These are phyloP conservation scores for Tauraco erythrolophus DNA, from an alignment of 2,113 vertebrate species.

Conservation along the genomic window DNA sequence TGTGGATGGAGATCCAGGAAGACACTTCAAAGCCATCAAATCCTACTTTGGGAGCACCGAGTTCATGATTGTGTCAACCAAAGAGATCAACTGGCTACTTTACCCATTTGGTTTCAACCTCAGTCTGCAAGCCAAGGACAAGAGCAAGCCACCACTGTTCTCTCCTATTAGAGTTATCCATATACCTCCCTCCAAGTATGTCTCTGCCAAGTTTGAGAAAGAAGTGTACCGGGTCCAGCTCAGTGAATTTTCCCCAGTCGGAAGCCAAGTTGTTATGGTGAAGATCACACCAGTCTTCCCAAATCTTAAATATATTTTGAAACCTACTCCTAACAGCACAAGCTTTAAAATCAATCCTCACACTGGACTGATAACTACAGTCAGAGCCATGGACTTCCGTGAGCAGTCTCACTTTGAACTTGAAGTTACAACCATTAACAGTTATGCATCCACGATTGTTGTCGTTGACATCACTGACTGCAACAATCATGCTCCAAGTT, in stretches of 20 bases:
- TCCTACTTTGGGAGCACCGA: slow-evolving; percentile 79
- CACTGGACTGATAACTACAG: slow-evolving; percentile 89
- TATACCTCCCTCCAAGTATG: slow-evolving; percentile 79
- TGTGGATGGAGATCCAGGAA: slow-evolving; percentile 85
- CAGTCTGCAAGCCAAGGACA: slow-evolving; percentile 89
- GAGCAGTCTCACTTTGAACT: slow-evolving; percentile 85
- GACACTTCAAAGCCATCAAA: slow-evolving; percentile 85
- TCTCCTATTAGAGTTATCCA: slow-evolving; percentile 83
- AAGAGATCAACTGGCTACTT: slow-evolving; percentile 86
- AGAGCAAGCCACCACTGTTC: slow-evolving; percentile 75
- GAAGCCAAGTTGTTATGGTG: slow-evolving; percentile 83
- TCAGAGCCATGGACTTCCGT: slow-evolving; percentile 81
- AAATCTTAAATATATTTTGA: slow-evolving; percentile 85
- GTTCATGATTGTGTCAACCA: slow-evolving; percentile 87
- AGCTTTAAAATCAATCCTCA: slow-evolving; percentile 86
- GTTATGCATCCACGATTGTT: slow-evolving; percentile 78
- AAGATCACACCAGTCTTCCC: slow-evolving; percentile 70
- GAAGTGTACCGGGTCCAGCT: slow-evolving; percentile 83
- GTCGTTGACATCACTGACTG: slow-evolving; percentile 85
- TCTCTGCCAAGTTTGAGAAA: slow-evolving; percentile 82
- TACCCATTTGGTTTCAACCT: slow-evolving; percentile 88
- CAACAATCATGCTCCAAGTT: slow-evolving; percentile 90
- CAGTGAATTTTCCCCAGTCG: slow-evolving; percentile 90
- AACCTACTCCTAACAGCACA: slow-evolving; percentile 75
- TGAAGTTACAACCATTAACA: slow-evolving; percentile 79